Conservation (phyloP, 2,113 vertebrate genomes). For the Ursus arctos region DNA sequence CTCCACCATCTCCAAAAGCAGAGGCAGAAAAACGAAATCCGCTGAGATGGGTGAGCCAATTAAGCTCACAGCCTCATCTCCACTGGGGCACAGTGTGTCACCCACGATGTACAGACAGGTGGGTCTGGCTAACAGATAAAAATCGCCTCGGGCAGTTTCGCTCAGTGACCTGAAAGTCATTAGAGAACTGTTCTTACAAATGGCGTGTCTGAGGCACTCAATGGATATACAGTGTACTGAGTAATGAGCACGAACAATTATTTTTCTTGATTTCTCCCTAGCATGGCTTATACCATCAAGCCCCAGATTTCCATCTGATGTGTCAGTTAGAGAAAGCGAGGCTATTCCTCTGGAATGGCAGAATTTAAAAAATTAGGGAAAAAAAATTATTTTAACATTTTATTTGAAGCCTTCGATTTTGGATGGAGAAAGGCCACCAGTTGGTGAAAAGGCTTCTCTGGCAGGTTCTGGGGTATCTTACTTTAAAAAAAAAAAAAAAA, state of each 20-base stretch:
- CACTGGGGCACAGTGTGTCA: background rate
- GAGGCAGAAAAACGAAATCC: constrained; percentile 30
- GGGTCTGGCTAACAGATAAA: background rate
- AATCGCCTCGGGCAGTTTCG: background rate
- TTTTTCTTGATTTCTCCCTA: constrained; percentile 18
- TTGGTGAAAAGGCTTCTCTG: constrained; percentile 16
- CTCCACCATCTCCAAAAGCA: background rate
- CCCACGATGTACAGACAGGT: background rate
- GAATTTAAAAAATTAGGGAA: background rate
- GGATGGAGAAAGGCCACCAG: background rate
- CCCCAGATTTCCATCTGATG: background rate
- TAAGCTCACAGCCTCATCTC: background rate
- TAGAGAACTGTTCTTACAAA: background rate
- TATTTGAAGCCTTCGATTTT: background rate
- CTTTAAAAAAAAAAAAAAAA: background rate
- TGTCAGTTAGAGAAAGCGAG: background rate
- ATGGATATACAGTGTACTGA: background rate
- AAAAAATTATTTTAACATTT: background rate
- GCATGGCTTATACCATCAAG: background rate
- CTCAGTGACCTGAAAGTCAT: constrained; percentile 14
- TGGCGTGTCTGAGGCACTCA: background rate
- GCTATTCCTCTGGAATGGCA: constrained; percentile 14
- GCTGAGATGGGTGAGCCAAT: background rate
- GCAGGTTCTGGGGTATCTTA: background rate
- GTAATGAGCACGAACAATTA: background rate